Conservation (phyloP, 2,113 vertebrate species). For the Mola mola region DNA sequence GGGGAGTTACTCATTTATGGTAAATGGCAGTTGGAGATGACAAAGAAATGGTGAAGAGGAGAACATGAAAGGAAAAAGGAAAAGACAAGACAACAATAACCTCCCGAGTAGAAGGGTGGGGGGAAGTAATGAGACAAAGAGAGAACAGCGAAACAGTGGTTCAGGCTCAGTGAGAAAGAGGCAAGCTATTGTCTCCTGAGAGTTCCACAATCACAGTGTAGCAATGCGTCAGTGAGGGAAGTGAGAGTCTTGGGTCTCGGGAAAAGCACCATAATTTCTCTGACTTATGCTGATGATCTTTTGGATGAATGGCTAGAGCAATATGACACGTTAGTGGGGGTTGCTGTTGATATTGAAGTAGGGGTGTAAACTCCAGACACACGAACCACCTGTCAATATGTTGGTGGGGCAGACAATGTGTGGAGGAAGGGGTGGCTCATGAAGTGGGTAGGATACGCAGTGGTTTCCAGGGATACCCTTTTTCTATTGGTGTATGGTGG, state of each 20-base stretch:
- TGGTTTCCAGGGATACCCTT: slow-evolving; percentile 67
- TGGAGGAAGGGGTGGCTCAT: slow-evolving; percentile 38
- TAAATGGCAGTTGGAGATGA: slow-evolving; percentile 31
- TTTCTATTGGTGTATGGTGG: slow-evolving; percentile 55
- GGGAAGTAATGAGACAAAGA: slow-evolving; percentile 19
- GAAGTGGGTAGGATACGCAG: slow-evolving; percentile 52
- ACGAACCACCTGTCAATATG: slow-evolving; percentile 63
- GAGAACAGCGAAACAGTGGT: slow-evolving; percentile 15
- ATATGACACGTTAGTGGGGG: slow-evolving; percentile 12
- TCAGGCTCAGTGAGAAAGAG: slow-evolving; percentile 5
- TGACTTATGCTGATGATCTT: background rate
- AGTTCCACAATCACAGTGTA: slow-evolving; percentile 1
- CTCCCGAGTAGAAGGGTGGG: slow-evolving; percentile 6
- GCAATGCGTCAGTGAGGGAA: slow-evolving; percentile 3
- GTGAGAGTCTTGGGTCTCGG: slow-evolving; percentile 1
- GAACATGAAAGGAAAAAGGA: background rate
- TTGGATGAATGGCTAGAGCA: background rate
- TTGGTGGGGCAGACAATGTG: slow-evolving; percentile 34
- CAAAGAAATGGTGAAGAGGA: slow-evolving; percentile 16
- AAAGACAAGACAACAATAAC: slow-evolving; percentile 2
- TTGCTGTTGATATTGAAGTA: slow-evolving; percentile 40
- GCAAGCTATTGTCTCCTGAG: slow-evolving; percentile 14
- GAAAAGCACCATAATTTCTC: background rate
- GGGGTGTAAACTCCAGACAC: slow-evolving; percentile 36
- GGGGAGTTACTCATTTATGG: slow-evolving; percentile 28